Conservation (phyloP, 2,113 vertebrate species). For the Astatoreochromis straeleni region DNA sequence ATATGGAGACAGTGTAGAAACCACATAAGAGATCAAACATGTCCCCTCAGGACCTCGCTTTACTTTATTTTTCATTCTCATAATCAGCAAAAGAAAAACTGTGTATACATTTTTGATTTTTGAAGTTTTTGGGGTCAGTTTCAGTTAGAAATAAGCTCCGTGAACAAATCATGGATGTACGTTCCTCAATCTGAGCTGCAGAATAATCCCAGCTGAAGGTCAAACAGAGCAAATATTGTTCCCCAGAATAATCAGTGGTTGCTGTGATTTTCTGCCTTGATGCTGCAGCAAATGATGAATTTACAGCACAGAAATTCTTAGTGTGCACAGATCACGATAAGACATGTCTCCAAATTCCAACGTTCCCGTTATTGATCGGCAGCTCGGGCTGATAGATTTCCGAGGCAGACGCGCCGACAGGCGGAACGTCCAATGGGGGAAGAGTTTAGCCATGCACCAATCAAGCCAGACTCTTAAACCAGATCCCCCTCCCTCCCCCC, state of each 20-base stretch:
- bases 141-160: neutral
- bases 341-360: conserved; percentile 38
- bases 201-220: neutral
- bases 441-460: conserved; percentile 40
- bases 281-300: neutral
- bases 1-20: neutral
- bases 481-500: neutral
- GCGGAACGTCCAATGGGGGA: conserved; percentile 41
- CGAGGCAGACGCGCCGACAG: conserved; percentile 49
- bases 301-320: conserved; percentile 9
- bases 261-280: neutral
- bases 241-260: neutral
- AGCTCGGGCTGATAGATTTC: conserved; percentile 62
- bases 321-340: conserved; percentile 35
- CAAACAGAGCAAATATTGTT: neutral
- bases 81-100: neutral
- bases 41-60: neutral
- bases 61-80: neutral
- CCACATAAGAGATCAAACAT: neutral
- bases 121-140: neutral
- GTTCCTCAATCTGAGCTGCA: neutral
- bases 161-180: accelerated
- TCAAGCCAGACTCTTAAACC: conserved; percentile 32
- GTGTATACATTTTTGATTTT: neutral
- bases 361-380: conserved; percentile 60